Base-by-base conservation (phyloP, 1,140 invertebrate genomes). In the Nasonia vitripennis region DNA sequence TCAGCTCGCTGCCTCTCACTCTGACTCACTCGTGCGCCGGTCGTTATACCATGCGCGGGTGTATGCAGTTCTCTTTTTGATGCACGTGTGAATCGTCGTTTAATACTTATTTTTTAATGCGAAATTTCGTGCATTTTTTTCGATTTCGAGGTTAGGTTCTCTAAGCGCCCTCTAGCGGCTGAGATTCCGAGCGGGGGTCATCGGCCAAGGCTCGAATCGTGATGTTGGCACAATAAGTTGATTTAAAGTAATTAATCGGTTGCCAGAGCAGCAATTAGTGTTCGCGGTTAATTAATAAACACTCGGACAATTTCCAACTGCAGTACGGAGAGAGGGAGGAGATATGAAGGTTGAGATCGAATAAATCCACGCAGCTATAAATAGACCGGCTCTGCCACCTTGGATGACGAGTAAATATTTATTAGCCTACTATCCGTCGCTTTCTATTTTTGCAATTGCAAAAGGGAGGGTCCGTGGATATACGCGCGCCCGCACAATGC, bases 1-100 rank as follows among this genome's bases (percentile, higher is more conserved):
- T 78, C 68, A 79, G 17, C 55, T 67, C 51, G 14, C 51, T 67
- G 51, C 78, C 78, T 78, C 75, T 78, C 78, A 12, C 79, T 70
- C 20, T 14, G 20, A 14, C 67, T 31, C 67, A 27, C 67, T 31
- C 67, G 7, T 34, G 79, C 41, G 23, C 48, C 14, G 71, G 48
- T 12, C 55, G n/a, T 62, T 62, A 62, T 62, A 14, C 55, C 67
- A 2, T 34, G 79, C 20, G 12, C 17, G 55, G 14, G 55, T 20
- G 20, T 62, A 62, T 62, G 20, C 6, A 20, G 55, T n/a, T 4
- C 55, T 2, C 17, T 7, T 5, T 62, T 62, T 62, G 3, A 20
- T 62, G 20, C 55, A 20, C 17, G 6, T 62, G 17, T 20, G 55
- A 45, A 7, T 45, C 10, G 41, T 45, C 7, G 10, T 11, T 7